A percentile compares a stretch with the other conserved stretches of the same genome.
Conservation (phyloP, 2,113 vertebrate species). For the Pygoscelis antarcticus region DNA sequence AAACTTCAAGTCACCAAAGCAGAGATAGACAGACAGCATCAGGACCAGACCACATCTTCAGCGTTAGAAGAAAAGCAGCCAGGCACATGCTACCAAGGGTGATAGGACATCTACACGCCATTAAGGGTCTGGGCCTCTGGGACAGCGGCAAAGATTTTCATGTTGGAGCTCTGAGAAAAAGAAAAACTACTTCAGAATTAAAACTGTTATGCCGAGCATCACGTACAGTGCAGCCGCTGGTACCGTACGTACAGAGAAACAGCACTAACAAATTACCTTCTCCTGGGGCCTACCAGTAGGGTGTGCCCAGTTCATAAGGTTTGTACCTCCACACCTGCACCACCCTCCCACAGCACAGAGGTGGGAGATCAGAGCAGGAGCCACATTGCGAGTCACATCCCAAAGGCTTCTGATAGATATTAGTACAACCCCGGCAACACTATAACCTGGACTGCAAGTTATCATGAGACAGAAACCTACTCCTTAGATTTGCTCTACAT, state of each 20-base stretch:
- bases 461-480: accelerated
- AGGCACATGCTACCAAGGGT: accelerated
- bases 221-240: not conserved
- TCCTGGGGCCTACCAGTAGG: not conserved
- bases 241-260: accelerated
- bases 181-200: not conserved
- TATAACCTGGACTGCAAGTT: accelerated
- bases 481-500: accelerated
- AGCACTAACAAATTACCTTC: accelerated
- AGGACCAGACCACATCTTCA: not conserved
- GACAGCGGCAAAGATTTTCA: not conserved
- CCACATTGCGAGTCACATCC: accelerated
- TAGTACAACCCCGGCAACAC: not conserved
- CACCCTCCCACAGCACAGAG: not conserved
- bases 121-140: not conserved
- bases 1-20: not conserved
- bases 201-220: not conserved
- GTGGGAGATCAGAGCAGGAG: not conserved
- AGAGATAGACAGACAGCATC: not conserved
- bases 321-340: not conserved
- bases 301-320: not conserved
- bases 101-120: not conserved
- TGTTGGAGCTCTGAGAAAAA: not conserved
- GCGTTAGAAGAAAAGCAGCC: not conserved
- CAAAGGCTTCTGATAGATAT: accelerated